Evolutionary conservation across 2,888 invertebrate genomes (phyloP), one percentile per base, ranked within the genome.

Genomic region (Chironomus riparius): DNA sequence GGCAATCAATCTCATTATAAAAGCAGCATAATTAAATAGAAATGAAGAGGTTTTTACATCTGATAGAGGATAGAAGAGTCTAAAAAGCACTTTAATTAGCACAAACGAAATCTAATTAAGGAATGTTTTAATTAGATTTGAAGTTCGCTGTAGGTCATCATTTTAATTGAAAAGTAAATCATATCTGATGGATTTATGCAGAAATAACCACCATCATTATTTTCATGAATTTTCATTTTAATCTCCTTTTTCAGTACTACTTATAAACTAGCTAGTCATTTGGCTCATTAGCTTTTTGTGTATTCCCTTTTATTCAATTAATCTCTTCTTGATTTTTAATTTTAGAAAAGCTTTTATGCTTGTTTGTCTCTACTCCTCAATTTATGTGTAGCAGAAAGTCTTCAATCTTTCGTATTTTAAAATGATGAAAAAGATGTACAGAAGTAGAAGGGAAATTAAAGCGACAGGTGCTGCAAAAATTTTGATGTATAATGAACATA

Each of bases 391-490:
- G 38, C 38, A 10, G 38, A 38, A 38, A 10, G 10, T 38, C 10
- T 10, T 10, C 38, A 38, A 38, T 38, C 38, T 10, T 10, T 38
- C 38, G 10, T 38, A 38, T 38, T 38, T 38, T 38, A 38, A 38
- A 38, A 38, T 38, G 38, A 10, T 38, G 38, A 38, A 38, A 38
- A 38, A 38, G 38, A 38, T 38, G 38, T 28, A 28, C 28, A 28
- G 28, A 24, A 24, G 22, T 13, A 50, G 21, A 24, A n/a, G 71
- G 50, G 71, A 71, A 71, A 48, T 48, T 48, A 24, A 56, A 22
- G 71, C 56, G 50, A 71, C 71, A 71, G 71, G 71, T 71, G 71
- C 21, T 47, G 10, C 13, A 24, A 71, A 7, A 48, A 22, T 70
- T 15, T 50, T 50, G 13, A 15, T 50, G 15, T 15, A 15, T 6